These are phyloP conservation scores for Chironomus tentans DNA, from an alignment of 2,888 invertebrate genomes.

Conservation along the genomic window DNA sequence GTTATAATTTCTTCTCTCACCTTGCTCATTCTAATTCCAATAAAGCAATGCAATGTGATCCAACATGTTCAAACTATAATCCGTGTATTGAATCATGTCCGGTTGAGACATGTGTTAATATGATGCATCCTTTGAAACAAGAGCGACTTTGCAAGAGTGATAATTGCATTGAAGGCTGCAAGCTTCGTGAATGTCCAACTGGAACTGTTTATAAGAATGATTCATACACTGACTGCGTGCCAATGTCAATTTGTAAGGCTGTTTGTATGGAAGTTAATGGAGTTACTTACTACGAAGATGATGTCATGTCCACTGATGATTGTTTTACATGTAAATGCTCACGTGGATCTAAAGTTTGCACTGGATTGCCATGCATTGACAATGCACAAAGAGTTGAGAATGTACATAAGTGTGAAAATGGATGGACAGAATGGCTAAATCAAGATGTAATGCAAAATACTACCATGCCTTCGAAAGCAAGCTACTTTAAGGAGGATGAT, in stretches of 20 bases:
- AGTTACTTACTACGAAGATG: constrained; percentile 63
- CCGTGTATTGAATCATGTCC: constrained; percentile 78
- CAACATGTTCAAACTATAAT: constrained; percentile 66
- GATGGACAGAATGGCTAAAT: constrained; percentile 77
- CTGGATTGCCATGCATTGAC: constrained; percentile 56
- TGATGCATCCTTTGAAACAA: constrained; percentile 52
- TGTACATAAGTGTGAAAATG: constrained; percentile 50
- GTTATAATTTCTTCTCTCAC: constrained; percentile 40
- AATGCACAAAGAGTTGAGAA: constrained; percentile 37
- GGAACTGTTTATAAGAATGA: constrained; percentile 65
- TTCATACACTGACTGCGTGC: constrained; percentile 62
- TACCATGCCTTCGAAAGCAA: constrained; percentile 32
- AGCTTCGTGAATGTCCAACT: constrained; percentile 60
- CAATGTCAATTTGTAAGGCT: constrained; percentile 59
- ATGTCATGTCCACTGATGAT: constrained; percentile 60
- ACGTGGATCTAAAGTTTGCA: constrained; percentile 57
- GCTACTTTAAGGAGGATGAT: constrained; percentile 42
- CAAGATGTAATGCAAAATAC: constrained; percentile 35
- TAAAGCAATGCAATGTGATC: constrained; percentile 81
- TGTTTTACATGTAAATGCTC: constrained; percentile 76
- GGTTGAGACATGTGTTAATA: constrained; percentile 74
- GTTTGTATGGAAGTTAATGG: constrained; percentile 62
- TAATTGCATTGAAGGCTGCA: constrained; percentile 75
- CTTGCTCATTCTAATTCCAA: neutral
- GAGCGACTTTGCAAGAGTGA: constrained; percentile 61